Evolutionary conservation across 37 sponge, comb jelly and placozoan genomes (phyloP).

Genomic region (Cliona cf. orientalis): DNA sequence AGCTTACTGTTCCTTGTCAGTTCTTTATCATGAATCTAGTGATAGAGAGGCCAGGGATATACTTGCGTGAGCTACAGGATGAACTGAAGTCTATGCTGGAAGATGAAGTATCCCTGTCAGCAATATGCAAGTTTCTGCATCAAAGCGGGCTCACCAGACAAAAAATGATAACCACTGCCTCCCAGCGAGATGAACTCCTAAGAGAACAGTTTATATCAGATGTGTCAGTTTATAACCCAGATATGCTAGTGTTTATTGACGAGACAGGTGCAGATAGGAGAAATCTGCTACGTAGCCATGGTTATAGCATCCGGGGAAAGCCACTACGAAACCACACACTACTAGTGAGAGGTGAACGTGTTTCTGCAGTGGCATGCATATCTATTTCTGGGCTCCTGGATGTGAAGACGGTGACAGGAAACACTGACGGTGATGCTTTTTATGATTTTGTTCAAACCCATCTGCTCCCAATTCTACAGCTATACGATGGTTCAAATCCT

Average conservation of each 20-base stretch:
- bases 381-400: too few relatives aligned
- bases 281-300: too few relatives aligned
- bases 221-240: conserved; percentile 31
- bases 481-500: neutral
- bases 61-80: conserved; percentile 16
- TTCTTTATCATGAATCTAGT: conserved; percentile 21
- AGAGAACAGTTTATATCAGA: conserved; percentile 9
- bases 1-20: conserved; percentile 14
- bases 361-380: too few relatives aligned
- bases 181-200: neutral
- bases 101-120: neutral
- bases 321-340: too few relatives aligned
- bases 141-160: conserved; percentile 17
- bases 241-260: too few relatives aligned
- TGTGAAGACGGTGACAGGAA: too few relatives aligned
- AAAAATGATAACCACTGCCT: conserved; percentile 1
- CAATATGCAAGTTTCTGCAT: conserved; percentile 22
- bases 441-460: too few relatives aligned
- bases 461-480: too few relatives aligned
- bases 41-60: conserved; percentile 26
- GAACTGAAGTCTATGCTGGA: conserved; percentile 8
- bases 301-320: too few relatives aligned
- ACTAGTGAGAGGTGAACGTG: too few relatives aligned
- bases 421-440: too few relatives aligned
- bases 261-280: too few relatives aligned